phyloP scores from a whole-genome alignment of 2,113 vertebrate genomes.

The Pogona vitticeps region DNA sequence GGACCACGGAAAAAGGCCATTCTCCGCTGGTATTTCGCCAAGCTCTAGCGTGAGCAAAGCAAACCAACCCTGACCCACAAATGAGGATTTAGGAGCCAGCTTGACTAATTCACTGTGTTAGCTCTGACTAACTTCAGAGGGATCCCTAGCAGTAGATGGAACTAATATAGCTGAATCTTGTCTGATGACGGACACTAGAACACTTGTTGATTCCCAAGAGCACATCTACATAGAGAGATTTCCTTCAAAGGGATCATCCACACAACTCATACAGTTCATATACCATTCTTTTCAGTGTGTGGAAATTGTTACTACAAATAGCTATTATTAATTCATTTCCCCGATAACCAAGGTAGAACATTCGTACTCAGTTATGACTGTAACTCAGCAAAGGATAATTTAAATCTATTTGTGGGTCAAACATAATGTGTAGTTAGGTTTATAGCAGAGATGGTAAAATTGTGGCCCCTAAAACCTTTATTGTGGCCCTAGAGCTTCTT shows the following conservation, averaged over 20 bases:
- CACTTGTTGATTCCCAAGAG: background rate
- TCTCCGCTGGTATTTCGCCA: conserved; percentile 61
- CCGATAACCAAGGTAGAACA: background rate
- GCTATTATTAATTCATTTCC: background rate
- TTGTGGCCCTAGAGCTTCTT: no score
- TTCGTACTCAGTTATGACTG: background rate
- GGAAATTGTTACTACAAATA: background rate
- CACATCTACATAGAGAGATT: background rate
- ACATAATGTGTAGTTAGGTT: no score
- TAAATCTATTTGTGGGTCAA: no score
- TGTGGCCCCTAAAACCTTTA: no score
- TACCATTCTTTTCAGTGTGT: background rate
- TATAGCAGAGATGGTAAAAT: no score
- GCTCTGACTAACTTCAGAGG: conserved; percentile 54
- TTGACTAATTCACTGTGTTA: conserved; percentile 54
- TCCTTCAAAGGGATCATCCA: background rate
- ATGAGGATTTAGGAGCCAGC: conserved; percentile 40
- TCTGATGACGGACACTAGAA: background rate
- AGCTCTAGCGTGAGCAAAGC: conserved; percentile 13
- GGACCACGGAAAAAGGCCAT: conserved; percentile 63
- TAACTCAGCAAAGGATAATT: no score
- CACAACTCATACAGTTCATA: background rate
- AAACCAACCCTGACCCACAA: conserved; percentile 58
- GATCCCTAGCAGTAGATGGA: conserved; percentile 18
- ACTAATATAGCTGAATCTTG: conserved; percentile 29